A percentile compares a stretch with the other conserved stretches of the same genome.
phyloP scores from a whole-genome alignment of 2,888 invertebrate genomes.

The Phalangium opilio region DNA sequence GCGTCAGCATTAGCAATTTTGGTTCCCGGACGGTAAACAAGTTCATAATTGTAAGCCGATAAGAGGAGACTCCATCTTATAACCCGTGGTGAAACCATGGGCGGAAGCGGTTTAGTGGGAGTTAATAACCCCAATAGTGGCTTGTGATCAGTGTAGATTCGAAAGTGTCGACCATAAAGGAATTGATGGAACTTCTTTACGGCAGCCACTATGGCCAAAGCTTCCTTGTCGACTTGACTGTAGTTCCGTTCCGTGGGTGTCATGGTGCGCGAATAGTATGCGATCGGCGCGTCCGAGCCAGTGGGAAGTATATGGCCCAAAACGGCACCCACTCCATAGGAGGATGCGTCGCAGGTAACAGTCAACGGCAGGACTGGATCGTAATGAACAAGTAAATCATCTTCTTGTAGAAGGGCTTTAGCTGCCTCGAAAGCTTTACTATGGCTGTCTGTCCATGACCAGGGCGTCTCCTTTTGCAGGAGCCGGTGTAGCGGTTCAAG shows the following conservation, averaged over 20 bases:
- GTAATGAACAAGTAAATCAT: constrained; percentile 13
- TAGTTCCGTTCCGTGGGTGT: constrained; percentile 19
- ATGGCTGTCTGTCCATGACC: constrained; percentile 5
- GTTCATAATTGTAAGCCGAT: not conserved
- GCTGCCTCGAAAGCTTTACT: constrained; percentile 3
- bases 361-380: constrained; percentile 12
- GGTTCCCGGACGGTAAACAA: not conserved
- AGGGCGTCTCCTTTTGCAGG: constrained; percentile 2
- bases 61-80: constrained; percentile 7
- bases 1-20: constrained; percentile 4
- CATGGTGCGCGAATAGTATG: constrained; percentile 19
- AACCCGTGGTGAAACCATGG: constrained; percentile 4
- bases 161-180: constrained; percentile 18
- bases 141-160: constrained; percentile 16
- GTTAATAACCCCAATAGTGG: constrained; percentile 9
- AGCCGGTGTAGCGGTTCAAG: constrained; percentile 9
- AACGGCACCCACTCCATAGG: constrained; percentile 19
- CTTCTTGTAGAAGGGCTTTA: constrained; percentile 3
- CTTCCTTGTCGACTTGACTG: constrained; percentile 18
- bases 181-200: constrained; percentile 21
- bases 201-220: constrained; percentile 15
- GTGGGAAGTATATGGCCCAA: constrained; percentile 14
- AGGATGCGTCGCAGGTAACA: constrained; percentile 19
- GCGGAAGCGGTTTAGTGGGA: not conserved
- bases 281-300: constrained; percentile 16